Evolutionary conservation across 2,797 vertebrate genomes (phyloP), one percentile per base, ranked within the genome.

Genomic region (Siniperca obscura): DNA sequence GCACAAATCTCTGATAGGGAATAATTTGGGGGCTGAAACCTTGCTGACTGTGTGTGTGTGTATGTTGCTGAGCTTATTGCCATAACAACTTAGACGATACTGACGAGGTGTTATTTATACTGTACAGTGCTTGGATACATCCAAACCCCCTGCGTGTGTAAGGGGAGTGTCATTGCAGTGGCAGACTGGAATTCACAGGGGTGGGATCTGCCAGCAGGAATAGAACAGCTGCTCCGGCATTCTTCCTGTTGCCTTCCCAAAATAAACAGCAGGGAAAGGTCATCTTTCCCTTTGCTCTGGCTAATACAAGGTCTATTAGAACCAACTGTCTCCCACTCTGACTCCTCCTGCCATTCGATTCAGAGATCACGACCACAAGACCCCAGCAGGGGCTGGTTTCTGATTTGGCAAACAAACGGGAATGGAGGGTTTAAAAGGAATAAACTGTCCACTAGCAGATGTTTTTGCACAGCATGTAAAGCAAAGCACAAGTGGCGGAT

Each of bases 191-290:
- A 94, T 94, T 90, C 92, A 90, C 79, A 87, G 86, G 90, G 92
- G 89, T 92, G 93, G 91, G 93, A 92, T 93, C 90, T 90, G 89
- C 87, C 90, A 88, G 93, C 93, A 93, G 94, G 93, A 95, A 95
- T 92, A 94, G 95, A 95, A 92, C 93, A 94, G 94, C 95, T 95
- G 92, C 94, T 91, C 93, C 87, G 69, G 89, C 94, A 95, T 96
- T 95, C 94, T 92, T 91, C 90, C 92, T 92, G 88, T 89, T 91
- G 93, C 89, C 81, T 82, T 95, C 96, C 95, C 93, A 95, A 96
- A 96, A 96, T 96, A 96, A 95, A 95, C 93, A 95, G 90, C 90
- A 74, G 50, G 48, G 90, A 92, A 94, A 95, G 95, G 95, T 96
- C 95, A 94, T 93, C 90, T 91, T 94, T 93, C 92, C 89, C 84